Evolutionary conservation across 2,797 vertebrate species (phyloP).

Genomic region (Mormyrus proboscirostris): DNA sequence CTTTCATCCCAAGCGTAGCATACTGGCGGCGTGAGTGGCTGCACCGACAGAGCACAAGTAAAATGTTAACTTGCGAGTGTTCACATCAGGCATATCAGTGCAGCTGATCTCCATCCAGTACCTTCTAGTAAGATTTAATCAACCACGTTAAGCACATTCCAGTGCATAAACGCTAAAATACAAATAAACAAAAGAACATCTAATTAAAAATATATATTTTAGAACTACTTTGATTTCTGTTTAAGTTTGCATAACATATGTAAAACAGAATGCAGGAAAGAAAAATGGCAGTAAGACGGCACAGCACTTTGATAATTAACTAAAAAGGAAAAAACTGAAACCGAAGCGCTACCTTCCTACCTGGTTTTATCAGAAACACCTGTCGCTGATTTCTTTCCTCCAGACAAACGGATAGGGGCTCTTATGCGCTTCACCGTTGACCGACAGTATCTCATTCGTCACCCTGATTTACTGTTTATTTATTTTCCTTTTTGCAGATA

Average conservation of each 20-base stretch:
- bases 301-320: neutral
- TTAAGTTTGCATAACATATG: slow-evolving; percentile 6
- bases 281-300: neutral
- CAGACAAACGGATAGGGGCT: slow-evolving; percentile 1
- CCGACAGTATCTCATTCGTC: neutral
- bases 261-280: neutral
- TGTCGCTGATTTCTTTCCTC: slow-evolving; percentile 10
- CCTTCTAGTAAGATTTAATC: neutral
- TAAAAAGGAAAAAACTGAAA: neutral
- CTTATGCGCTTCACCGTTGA: neutral
- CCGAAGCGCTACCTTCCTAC: neutral
- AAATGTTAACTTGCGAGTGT: slow-evolving; percentile 9
- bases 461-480: neutral
- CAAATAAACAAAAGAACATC: neutral
- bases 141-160: neutral
- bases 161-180: neutral
- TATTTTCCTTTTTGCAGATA: neutral
- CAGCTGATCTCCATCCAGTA: neutral
- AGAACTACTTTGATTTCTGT: slow-evolving; percentile 15
- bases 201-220: neutral
- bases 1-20: slow-evolving; percentile 39
- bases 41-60: slow-evolving; percentile 10
- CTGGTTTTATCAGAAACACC: slow-evolving; percentile 19
- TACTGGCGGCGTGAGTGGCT: slow-evolving; percentile 16
- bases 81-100: neutral